Evolutionary conservation across 2,888 invertebrate genomes (phyloP).

Genomic region (Odontocerum albicorne): DNA sequence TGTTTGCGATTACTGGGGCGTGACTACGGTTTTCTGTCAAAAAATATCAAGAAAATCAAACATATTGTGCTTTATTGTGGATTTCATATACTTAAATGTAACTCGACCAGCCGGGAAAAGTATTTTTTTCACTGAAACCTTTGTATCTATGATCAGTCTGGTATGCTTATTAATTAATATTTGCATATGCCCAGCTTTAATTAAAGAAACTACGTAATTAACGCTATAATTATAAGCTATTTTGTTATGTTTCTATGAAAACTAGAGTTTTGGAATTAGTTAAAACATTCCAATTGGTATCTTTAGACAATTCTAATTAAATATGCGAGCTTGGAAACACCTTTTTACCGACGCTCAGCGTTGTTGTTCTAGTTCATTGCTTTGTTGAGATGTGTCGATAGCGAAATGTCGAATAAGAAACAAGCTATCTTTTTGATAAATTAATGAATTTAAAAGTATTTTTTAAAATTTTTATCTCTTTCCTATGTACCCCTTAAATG

Average conservation of each 20-base stretch:
- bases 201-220: background rate
- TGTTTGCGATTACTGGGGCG: conserved; percentile 24
- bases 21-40: conserved; percentile 28
- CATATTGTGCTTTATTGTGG: conserved; percentile 17
- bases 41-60: conserved; percentile 6
- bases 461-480: no score
- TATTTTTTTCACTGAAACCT: conserved; percentile 16
- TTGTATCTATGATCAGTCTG: conserved; percentile 32
- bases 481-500: no score
- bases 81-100: conserved; percentile 17
- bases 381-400: no score
- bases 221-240: background rate
- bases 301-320: no score
- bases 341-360: no score
- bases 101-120: conserved; percentile 12
- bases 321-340: no score
- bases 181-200: background rate
- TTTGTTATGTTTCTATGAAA: background rate
- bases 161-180: conserved; percentile 17
- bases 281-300: no score
- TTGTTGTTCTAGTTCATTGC: no score
- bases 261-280: no score
- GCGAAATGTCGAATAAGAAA: no score
- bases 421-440: no score
- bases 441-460: no score